Conservation (phyloP, 2,888 invertebrate genomes). For the Cylindroiulus punctatus region DNA sequence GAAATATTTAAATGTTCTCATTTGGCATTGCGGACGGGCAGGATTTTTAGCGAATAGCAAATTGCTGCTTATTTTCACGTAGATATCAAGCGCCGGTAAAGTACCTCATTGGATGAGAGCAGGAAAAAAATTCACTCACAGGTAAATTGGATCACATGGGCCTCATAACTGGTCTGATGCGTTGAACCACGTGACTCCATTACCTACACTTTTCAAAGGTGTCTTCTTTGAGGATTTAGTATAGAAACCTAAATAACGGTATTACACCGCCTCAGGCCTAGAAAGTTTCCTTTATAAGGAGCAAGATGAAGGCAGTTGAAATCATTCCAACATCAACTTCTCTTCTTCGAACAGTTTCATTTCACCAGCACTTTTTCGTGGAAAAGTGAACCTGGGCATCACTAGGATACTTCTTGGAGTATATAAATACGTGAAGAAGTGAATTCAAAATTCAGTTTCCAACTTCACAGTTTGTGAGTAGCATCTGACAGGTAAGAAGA, state of each 20-base stretch:
- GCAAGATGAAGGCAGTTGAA: slow-evolving; percentile 31
- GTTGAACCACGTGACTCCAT: slow-evolving; percentile 15
- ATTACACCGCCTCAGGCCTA: slow-evolving; percentile 43
- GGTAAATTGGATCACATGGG: slow-evolving; percentile 43
- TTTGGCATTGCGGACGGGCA: not conserved
- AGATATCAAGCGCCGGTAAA: slow-evolving; percentile 14
- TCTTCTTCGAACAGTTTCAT: slow-evolving; percentile 43
- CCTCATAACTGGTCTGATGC: slow-evolving; percentile 43
- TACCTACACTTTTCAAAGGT: slow-evolving; percentile 43
- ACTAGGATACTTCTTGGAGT: slow-evolving; percentile 43
- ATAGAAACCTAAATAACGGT: slow-evolving; percentile 50
- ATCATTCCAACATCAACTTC: slow-evolving; percentile 47
- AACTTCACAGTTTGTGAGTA: not conserved
- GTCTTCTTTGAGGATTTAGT: slow-evolving; percentile 21
- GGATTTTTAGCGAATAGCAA: slow-evolving; percentile 31
- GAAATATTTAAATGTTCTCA: slow-evolving; percentile 18
- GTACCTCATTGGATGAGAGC: slow-evolving; percentile 38
- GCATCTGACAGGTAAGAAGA: not conserved
- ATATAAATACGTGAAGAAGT: slow-evolving; percentile 44
- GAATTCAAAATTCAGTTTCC: slow-evolving; percentile 12
- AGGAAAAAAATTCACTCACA: not conserved
- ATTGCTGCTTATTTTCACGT: slow-evolving; percentile 21
- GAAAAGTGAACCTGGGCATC: slow-evolving; percentile 21
- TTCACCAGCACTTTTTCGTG: slow-evolving; percentile 31
- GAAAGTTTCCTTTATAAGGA: slow-evolving; percentile 47